Conservation (phyloP, 1,140 invertebrate genomes). For the Mamestra configurata region DNA sequence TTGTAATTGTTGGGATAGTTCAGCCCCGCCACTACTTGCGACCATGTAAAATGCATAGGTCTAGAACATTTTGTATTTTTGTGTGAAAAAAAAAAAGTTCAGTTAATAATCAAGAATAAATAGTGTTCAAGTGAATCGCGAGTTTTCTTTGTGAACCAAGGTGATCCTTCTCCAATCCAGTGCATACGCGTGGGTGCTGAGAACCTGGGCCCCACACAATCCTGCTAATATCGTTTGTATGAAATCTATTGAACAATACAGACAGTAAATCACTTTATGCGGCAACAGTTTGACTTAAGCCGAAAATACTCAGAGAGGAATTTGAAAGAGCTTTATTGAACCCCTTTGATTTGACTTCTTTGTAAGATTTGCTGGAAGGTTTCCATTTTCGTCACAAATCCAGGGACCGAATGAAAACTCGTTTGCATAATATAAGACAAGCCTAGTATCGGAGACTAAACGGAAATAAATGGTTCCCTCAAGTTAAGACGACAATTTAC, state of each 20-base stretch:
- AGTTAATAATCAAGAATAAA: too few relatives aligned
- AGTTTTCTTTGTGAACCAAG: too few relatives aligned
- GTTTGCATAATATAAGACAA: constrained; percentile 79
- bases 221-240: constrained; percentile 16
- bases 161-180: too few relatives aligned
- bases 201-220: too few relatives aligned
- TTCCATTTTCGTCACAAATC: constrained; percentile 57
- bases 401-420: constrained; percentile 66
- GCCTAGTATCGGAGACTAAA: constrained; percentile 72
- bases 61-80: too few relatives aligned
- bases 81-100: too few relatives aligned
- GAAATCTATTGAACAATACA: constrained; percentile 46
- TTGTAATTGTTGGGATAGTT: too few relatives aligned
- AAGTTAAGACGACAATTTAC: constrained; percentile 79
- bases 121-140: too few relatives aligned
- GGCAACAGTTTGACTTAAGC: constrained; percentile 43
- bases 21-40: too few relatives aligned
- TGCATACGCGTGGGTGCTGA: too few relatives aligned
- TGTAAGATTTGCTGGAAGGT: constrained; percentile 58
- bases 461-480: constrained; percentile 77
- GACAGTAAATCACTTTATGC: constrained; percentile 30
- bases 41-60: too few relatives aligned
- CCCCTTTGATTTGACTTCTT: constrained; percentile 60
- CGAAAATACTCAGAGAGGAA: constrained; percentile 53
- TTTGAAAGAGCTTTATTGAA: constrained; percentile 56